A percentile compares a stretch with the other conserved stretches of the same genome.
phyloP scores from a whole-genome alignment of 2,113 vertebrate species.

The Hippoglossus stenolepis region DNA sequence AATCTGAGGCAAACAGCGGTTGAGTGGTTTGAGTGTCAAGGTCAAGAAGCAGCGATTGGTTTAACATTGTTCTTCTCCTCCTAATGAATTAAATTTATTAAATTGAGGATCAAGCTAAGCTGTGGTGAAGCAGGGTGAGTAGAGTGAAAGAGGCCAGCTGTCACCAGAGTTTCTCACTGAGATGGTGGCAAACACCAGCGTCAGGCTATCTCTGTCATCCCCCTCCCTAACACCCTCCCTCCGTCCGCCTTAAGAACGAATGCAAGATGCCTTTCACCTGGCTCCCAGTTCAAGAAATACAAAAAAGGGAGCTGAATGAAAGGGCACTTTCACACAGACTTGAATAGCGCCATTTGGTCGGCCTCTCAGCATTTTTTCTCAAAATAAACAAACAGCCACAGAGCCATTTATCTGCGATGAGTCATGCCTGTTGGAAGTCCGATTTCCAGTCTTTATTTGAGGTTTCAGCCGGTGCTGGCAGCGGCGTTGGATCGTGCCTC shows the following conservation, averaged over 20 bases:
- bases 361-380: constrained; percentile 17
- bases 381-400: constrained; percentile 43
- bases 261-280: constrained; percentile 9
- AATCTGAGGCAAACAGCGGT: neutral
- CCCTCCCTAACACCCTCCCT: constrained; percentile 5
- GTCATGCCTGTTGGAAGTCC: constrained; percentile 31
- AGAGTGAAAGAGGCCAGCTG: constrained; percentile 53
- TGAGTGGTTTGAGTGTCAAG: constrained; percentile 1
- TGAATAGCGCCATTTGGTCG: neutral
- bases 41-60: constrained; percentile 29
- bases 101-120: constrained; percentile 50
- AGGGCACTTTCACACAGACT: constrained; percentile 9
- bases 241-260: neutral
- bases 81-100: constrained; percentile 24
- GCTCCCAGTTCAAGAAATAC: neutral
- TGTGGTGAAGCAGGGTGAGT: constrained; percentile 20
- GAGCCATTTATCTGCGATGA: constrained; percentile 42
- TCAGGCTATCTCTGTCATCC: constrained; percentile 42
- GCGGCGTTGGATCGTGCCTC: neutral
- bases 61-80: too few species aligned
- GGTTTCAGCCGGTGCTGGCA: constrained; percentile 9
- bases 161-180: constrained; percentile 27
- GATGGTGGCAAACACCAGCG: constrained; percentile 9
- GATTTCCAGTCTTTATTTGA: constrained; percentile 14
- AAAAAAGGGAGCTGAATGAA: constrained; percentile 2